Conservation (phyloP, 2,888 invertebrate genomes). For the Lasioglossum zephyrum region DNA sequence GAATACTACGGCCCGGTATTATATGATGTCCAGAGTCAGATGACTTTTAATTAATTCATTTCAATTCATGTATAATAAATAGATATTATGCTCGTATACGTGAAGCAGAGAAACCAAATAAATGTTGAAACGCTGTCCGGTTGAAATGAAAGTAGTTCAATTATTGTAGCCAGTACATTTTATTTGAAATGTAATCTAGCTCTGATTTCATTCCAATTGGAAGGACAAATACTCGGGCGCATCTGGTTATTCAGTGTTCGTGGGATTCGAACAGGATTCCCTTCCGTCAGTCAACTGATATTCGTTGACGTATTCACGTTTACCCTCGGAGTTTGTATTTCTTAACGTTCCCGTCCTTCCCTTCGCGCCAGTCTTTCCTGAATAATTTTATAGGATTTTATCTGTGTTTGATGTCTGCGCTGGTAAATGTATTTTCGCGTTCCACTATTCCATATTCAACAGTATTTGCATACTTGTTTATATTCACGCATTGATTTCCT, state of each 20-base stretch:
- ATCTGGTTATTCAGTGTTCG: slow-evolving; percentile 16
- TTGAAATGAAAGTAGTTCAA: background rate
- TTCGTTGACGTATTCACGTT: slow-evolving; percentile 26
- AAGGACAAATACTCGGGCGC: slow-evolving; percentile 16
- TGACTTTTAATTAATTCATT: too few relatives aligned
- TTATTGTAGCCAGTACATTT: background rate
- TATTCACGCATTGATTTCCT: slow-evolving; percentile 38
- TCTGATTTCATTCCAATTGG: slow-evolving; percentile 21
- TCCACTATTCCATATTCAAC: slow-evolving; percentile 38
- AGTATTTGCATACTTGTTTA: slow-evolving; percentile 35
- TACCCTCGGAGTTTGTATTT: slow-evolving; percentile 32
- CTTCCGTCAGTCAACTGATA: slow-evolving; percentile 23
- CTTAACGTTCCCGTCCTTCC: slow-evolving; percentile 17
- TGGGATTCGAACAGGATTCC: slow-evolving; percentile 10
- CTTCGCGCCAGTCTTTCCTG: slow-evolving; percentile 14
- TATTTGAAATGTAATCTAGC: background rate
- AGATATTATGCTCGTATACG: background rate
- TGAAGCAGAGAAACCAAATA: background rate
- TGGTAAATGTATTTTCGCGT: slow-evolving; percentile 4
- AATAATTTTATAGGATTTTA: slow-evolving; percentile 36
- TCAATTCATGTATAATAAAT: background rate
- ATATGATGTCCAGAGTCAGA: too few relatives aligned
- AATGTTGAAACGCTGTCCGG: background rate
- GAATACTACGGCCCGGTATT: too few relatives aligned
- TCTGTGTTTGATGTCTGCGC: slow-evolving; percentile 23